These are phyloP conservation scores for Drosophila maculinotata DNA, from an alignment of 2,888 invertebrate species.

Conservation along the genomic window DNA sequence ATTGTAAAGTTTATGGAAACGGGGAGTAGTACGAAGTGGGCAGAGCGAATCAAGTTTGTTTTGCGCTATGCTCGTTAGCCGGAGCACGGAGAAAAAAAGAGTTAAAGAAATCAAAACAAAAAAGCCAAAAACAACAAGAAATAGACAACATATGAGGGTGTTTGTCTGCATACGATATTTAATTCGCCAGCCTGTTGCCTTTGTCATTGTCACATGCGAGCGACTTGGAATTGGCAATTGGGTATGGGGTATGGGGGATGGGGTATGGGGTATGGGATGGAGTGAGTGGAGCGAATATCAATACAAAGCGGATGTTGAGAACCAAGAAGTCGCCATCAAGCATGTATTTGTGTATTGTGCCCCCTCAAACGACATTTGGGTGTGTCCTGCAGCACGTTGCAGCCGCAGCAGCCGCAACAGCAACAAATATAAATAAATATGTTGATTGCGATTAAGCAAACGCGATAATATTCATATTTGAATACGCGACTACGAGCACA, in stretches of 20 bases:
- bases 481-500: constrained; percentile 55
- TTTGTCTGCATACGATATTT: constrained; percentile 68
- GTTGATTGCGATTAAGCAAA: constrained; percentile 77
- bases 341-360: too few species aligned
- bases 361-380: constrained; percentile 42
- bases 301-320: constrained; percentile 37
- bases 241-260: too few species aligned
- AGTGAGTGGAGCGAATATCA: constrained; percentile 49
- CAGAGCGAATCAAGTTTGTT: constrained; percentile 61
- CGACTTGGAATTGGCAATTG: constrained; percentile 20
- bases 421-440: constrained; percentile 38
- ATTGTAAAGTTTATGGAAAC: background rate
- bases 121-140: constrained; percentile 15
- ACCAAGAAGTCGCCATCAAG: too few species aligned
- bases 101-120: constrained; percentile 11
- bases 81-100: too few species aligned
- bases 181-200: constrained; percentile 47
- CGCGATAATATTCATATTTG: constrained; percentile 81
- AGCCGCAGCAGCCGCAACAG: constrained; percentile 21
- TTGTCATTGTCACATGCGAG: constrained; percentile 63
- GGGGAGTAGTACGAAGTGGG: constrained; percentile 46
- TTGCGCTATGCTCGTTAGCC: constrained; percentile 59
- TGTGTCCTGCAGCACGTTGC: constrained; percentile 59
- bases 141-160: constrained; percentile 65
- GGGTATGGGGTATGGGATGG: constrained; percentile 6